These are phyloP conservation scores for Ctenodactylus gundi DNA, from an alignment of 2,113 vertebrate genomes.

Conservation along the genomic window DNA sequence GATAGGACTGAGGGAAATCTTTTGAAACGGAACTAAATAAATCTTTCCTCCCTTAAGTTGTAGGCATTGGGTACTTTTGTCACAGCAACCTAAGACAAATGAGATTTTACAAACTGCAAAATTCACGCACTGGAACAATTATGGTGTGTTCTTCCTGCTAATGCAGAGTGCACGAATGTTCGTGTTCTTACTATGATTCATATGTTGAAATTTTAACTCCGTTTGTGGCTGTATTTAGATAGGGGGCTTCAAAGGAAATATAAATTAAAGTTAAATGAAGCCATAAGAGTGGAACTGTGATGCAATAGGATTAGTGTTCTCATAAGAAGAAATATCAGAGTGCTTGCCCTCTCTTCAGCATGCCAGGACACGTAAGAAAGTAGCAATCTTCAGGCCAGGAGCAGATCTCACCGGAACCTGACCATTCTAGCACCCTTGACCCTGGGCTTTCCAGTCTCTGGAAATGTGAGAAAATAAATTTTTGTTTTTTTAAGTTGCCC, in stretches of 20 bases:
- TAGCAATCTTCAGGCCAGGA: too few species aligned
- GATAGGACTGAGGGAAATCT: too few species aligned
- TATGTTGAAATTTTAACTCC: background rate
- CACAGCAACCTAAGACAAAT: too few species aligned
- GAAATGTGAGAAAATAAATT: background rate
- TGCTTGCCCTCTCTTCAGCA: background rate
- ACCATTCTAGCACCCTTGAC: background rate
- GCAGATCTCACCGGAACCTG: background rate
- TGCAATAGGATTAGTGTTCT: background rate
- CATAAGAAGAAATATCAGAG: background rate
- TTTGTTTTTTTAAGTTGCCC: background rate
- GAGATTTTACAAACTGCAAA: background rate
- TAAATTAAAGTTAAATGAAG: background rate
- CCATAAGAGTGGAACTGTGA: background rate
- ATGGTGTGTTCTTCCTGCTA: background rate
- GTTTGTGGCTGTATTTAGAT: background rate
- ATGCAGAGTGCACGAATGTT: background rate
- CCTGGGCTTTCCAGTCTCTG: background rate
- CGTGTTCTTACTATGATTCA: background rate
- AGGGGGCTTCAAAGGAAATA: background rate
- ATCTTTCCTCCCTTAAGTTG: too few species aligned
- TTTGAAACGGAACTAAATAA: too few species aligned
- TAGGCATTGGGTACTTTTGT: too few species aligned
- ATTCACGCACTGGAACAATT: background rate
- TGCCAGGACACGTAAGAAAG: background rate